phyloP scores from a whole-genome alignment of 2,888 invertebrate genomes.

The Heliconius cydno region DNA sequence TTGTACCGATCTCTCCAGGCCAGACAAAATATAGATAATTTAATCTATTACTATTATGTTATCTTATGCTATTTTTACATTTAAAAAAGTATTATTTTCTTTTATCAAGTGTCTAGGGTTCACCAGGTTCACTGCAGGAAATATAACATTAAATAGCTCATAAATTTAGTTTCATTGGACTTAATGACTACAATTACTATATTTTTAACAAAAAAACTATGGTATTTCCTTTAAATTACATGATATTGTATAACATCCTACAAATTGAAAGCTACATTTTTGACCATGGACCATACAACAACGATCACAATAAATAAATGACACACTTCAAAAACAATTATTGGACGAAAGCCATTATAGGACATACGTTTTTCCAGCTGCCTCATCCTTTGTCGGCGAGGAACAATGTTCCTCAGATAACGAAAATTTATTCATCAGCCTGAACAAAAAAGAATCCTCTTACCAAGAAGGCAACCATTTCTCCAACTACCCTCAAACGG shows the following conservation, averaged over 20 bases:
- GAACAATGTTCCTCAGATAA: constrained; percentile 60
- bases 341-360: constrained; percentile 34
- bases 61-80: neutral
- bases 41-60: neutral
- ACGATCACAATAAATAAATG: constrained; percentile 21
- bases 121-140: neutral
- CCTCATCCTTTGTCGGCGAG: constrained; percentile 51
- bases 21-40: neutral
- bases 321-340: constrained; percentile 44
- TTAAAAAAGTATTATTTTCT: neutral
- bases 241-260: constrained; percentile 2
- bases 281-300: constrained; percentile 15
- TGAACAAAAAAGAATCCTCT: constrained; percentile 67
- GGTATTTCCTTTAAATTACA: too few relatives aligned
- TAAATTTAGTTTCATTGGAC: neutral
- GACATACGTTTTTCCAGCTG: constrained; percentile 40
- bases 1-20: neutral
- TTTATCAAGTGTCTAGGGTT: neutral
- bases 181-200: too few relatives aligned
- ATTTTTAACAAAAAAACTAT: too few relatives aligned
- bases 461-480: constrained; percentile 68
- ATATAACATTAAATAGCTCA: neutral
- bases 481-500: constrained; percentile 59
- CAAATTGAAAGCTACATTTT: neutral
- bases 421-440: constrained; percentile 69